Evolutionary conservation across 2,888 invertebrate species (phyloP), one percentile per base, ranked within the genome.

Genomic region (Melangyna quadrimaculata): DNA sequence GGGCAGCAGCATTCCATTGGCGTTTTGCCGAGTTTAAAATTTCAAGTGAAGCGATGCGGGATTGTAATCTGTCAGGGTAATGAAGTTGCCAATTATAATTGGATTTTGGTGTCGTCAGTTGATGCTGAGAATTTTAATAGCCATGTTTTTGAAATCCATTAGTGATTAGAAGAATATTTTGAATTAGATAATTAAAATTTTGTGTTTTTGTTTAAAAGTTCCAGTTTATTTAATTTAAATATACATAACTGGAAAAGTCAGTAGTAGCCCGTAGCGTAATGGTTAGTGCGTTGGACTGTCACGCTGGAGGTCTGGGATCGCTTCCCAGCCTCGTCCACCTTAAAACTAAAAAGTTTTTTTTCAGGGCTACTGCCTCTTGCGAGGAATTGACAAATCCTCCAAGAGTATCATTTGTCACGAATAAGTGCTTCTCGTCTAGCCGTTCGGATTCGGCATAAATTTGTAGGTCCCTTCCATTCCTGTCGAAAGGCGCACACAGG

Each of bases 1-100:
- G 19, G 10, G n/a, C 67, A 72, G n/a, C 67, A 72, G 45, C 61
- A 75, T 69, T 84, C 75, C 75, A 80, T 84, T 84, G 84, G 84
- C 80, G 17, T 43, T 53, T 19, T 80, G 75, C 84, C 84, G 37
- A 84, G 59, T 75, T 75, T 79, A 17, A n/a, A 17, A 51, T 67
- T 84, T 79, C 63, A 80, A 37, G 67, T 72, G 51, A 63, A 35
- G 32, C 12, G 32, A 77, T 65, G 48, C 17, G 53, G 40, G 53
- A 78, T 83, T 78, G 73, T 70, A 61, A 69, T 72, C 70, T 55
- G 43, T 67, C 67, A 51, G 59, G 61, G 79, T 67, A 75, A 74
- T 72, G 75, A 24, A 71, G 65, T 48, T 72, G 71, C 67, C 61
- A 69, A 67, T 84, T 72, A 61, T 72, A 67, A 70, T 71, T 55